These are phyloP conservation scores for Elaphurus davidianus DNA, from an alignment of 2,113 vertebrate genomes.

Conservation along the genomic window DNA sequence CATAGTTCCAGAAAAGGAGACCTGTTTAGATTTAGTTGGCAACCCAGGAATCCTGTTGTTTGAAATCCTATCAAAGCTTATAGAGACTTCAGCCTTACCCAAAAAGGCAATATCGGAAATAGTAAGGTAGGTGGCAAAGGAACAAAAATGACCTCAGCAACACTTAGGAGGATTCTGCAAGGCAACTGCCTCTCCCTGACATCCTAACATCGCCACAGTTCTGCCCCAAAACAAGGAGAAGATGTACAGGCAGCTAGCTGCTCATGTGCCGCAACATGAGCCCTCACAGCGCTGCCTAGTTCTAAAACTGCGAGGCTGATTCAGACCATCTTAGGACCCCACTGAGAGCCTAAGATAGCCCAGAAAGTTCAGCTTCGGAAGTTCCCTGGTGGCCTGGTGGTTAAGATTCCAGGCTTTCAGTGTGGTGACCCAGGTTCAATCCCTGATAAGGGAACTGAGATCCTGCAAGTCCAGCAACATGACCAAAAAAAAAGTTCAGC, in stretches of 20 bases:
- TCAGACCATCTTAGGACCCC: not conserved
- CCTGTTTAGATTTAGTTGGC: not conserved
- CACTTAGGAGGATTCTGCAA: not conserved
- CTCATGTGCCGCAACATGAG: not conserved
- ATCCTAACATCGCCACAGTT: not conserved
- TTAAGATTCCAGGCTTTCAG: not conserved
- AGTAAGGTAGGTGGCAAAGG: slow-evolving; percentile 64
- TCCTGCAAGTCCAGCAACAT: not conserved
- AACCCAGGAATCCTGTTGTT: slow-evolving; percentile 70
- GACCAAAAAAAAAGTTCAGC: not conserved
- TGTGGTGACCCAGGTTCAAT: not conserved
- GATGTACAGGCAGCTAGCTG: not conserved
- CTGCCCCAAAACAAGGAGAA: not conserved
- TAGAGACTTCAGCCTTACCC: slow-evolving; percentile 69
- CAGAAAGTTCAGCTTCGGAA: not conserved
- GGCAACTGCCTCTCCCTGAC: not conserved
- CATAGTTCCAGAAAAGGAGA: slow-evolving; percentile 65
- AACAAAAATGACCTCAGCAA: not conserved
- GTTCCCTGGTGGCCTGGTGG: not conserved
- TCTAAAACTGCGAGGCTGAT: not conserved
- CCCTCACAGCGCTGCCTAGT: not conserved
- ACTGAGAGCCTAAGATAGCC: not conserved
- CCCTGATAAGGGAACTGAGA: not conserved
- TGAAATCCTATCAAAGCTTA: slow-evolving; percentile 73
- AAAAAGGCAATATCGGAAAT: slow-evolving; percentile 49